Base-by-base conservation (phyloP, 2,888 invertebrate genomes). In the Camptogramma bilineatum region DNA sequence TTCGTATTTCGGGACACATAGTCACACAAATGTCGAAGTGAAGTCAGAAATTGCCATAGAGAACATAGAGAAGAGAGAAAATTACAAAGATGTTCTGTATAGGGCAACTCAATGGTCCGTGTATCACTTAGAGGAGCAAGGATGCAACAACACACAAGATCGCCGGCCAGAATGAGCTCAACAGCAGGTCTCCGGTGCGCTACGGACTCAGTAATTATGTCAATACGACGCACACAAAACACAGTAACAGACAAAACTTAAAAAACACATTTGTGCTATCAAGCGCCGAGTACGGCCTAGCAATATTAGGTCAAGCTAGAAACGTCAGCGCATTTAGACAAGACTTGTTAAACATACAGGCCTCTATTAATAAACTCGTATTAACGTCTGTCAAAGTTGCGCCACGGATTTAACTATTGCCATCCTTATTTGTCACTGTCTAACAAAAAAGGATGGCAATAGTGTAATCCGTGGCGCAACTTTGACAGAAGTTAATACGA, bases 151-250 rank as follows among this genome's bases (percentile, higher is more conserved):
- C 88, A 90, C 90, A 92, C 93, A 89, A 88, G 73, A 91, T 88
- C 91, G 86, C 88, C 91, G 92, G 90, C 93, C 93, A 93, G 92
- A 83, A 70, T 88, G 91, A 92, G 90, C 92, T 90, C 74, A 73
- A 74, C 73, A 66, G 79, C 74, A 75, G 76, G 68, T 50, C 69
- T 72, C 76, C 57, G 62, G 39, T 58, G 46, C 70, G 77, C 89
- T 88, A 90, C 85, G 84, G 81, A 89, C 89, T 89, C 86, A 86
- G 74, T 73, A 83, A 85, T 83, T 77, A 83, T 73, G 76, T 83
- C 79, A 84, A 81, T 73, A 63, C 61, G 53, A 71, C 71, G 63
- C 75, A 73, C 73, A 74, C 69, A 69, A 67, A 74, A 73, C 62
- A 68, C 54, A 61, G 4, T 21, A 56, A 64, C 62, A 62, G 51